These are phyloP conservation scores for Eretmocerus hayati DNA, from an alignment of 2,888 invertebrate genomes.

Conservation along the genomic window DNA sequence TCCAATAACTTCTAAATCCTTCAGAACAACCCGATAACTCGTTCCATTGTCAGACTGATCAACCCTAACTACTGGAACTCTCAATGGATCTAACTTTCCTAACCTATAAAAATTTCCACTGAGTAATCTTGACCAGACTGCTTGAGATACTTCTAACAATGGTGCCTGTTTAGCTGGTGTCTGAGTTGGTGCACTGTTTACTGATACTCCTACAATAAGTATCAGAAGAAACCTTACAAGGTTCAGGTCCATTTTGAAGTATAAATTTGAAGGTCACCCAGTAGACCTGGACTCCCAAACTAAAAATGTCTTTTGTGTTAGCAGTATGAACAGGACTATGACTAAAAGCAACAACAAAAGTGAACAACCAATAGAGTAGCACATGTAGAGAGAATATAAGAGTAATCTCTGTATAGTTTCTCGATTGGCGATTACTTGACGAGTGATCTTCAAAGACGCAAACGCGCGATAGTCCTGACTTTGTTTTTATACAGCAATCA, in stretches of 20 bases:
- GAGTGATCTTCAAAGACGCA: no score
- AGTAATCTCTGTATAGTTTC: no score
- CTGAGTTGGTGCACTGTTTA: no score
- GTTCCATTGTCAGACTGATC: conserved; percentile 48
- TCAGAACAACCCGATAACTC: conserved; percentile 38
- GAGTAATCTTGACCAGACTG: conserved; percentile 37
- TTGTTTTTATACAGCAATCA: no score
- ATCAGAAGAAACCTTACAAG: no score
- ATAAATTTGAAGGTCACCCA: no score
- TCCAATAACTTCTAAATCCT: conserved; percentile 36
- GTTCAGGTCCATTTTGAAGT: no score
- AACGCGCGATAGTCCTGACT: no score
- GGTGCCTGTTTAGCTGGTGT: no score
- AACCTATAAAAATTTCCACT: conserved; percentile 35
- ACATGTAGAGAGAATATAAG: no score
- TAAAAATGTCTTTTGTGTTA: conserved; percentile 27
- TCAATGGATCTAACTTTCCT: conserved; percentile 37
- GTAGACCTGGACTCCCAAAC: conserved; percentile 30
- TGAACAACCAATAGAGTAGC: conserved; percentile 12
- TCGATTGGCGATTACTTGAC: no score
- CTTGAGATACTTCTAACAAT: conserved; percentile 39
- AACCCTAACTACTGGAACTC: conserved; percentile 41
- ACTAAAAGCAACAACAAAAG: conserved; percentile 8
- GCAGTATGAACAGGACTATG: conserved; percentile 8
- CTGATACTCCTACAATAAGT: no score